A percentile compares a stretch with the other conserved stretches of the same genome.
phyloP scores from a whole-genome alignment of 2,888 invertebrate species.

The Apantesis nais region DNA sequence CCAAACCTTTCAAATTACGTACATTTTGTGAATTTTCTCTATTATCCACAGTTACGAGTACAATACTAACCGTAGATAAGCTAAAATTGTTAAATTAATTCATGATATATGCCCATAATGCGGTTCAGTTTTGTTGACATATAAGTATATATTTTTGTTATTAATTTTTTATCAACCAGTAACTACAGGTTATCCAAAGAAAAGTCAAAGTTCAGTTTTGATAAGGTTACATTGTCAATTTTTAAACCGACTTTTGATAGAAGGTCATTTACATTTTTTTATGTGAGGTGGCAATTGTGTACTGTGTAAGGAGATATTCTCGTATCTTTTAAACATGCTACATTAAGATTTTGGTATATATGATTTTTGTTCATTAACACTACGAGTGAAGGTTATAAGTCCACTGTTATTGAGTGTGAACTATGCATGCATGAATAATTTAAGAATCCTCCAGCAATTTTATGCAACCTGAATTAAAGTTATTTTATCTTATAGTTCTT shows the following conservation, averaged over 20 bases:
- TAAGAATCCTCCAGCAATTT: no score
- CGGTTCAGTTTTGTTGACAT: no score
- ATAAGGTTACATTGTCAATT: neutral
- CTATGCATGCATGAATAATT: neutral
- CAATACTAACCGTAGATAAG: neutral
- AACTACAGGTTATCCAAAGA: neutral
- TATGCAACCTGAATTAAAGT: neutral
- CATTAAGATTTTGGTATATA: neutral
- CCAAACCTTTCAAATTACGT: neutral
- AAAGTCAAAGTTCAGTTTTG: neutral
- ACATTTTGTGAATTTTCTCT: neutral
- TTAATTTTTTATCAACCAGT: neutral
- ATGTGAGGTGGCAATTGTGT: no score
- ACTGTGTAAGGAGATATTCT: neutral
- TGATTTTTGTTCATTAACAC: neutral
- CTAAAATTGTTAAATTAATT: neutral
- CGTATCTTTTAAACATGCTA: no score
- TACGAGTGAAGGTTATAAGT: neutral
- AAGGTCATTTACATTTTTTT: no score
- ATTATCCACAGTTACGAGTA: neutral
- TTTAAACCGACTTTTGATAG: neutral
- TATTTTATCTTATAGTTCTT: no score
- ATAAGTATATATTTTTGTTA: no score
- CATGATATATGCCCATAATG: neutral
- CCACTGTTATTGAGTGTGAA: neutral